Conservation (phyloP, 2,797 vertebrate species). For the Pangasius macronema region DNA sequence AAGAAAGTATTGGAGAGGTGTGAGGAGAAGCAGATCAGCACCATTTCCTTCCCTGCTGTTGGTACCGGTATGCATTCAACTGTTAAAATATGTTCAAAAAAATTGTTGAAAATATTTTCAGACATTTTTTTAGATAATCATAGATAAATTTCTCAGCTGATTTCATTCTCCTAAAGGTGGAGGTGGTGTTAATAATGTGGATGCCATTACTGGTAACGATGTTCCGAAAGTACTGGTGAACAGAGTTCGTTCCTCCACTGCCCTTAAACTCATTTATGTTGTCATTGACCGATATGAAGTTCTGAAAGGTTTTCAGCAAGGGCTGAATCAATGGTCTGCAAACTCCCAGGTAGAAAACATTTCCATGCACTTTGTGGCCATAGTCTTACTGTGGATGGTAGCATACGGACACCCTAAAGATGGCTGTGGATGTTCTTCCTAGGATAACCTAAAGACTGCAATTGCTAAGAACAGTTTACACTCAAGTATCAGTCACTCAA, state of each 20-base stretch:
- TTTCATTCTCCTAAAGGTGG: conserved; percentile 53
- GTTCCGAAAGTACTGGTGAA: too few relatives aligned
- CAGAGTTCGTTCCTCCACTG: conserved; percentile 39
- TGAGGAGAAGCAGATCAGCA: conserved; percentile 62
- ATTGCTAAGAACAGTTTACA: not conserved
- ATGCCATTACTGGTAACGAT: conserved; percentile 47
- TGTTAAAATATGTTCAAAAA: not conserved
- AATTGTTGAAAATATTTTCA: not conserved
- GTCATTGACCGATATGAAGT: conserved; percentile 51
- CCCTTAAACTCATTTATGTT: conserved; percentile 61
- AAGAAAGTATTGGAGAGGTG: conserved; percentile 63
- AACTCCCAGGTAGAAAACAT: conserved; percentile 39
- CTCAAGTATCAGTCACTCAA: not conserved
- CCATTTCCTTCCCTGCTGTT: conserved; percentile 66
- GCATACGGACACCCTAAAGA: not conserved
- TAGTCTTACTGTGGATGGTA: not conserved
- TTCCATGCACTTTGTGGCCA: not conserved
- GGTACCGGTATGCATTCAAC: conserved; percentile 61
- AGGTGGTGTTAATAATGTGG: conserved; percentile 53
- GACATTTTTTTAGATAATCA: not conserved
- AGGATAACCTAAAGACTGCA: not conserved
- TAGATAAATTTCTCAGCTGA: not conserved
- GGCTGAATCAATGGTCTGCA: conserved; percentile 54
- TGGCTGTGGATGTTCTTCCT: not conserved
- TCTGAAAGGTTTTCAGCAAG: conserved; percentile 52